phyloP scores from a whole-genome alignment of 2,113 vertebrate species.

The Syngnathus scovelli region DNA sequence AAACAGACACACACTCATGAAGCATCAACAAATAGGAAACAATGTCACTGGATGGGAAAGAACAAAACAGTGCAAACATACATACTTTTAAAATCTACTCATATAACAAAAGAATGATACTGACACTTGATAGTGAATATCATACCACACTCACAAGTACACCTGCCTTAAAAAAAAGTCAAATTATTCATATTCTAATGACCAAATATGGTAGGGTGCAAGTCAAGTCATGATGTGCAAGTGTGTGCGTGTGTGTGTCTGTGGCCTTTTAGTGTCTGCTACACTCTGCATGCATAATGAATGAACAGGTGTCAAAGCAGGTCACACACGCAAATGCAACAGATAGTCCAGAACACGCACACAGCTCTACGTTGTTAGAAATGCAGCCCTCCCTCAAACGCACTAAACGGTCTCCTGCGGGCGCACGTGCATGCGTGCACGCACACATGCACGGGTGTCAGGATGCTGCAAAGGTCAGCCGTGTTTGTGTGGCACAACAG shows the following conservation, averaged over 20 bases:
- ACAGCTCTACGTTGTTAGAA: background rate
- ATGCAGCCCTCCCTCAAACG: no score
- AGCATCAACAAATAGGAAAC: no score
- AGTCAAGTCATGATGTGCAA: conserved; percentile 15
- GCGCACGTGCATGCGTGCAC: conserved; percentile 10
- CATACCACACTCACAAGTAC: no score
- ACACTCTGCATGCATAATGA: conserved; percentile 76
- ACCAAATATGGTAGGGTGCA: conserved; percentile 44
- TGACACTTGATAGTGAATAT: no score
- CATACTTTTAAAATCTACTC: no score
- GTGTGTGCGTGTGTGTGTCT: conserved; percentile 45
- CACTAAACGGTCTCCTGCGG: background rate
- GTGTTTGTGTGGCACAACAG: conserved; percentile 78
- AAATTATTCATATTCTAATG: conserved; percentile 4
- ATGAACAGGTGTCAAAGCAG: conserved; percentile 70
- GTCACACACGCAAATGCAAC: conserved; percentile 43
- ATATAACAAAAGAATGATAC: no score
- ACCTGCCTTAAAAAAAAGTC: no score
- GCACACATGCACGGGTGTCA: conserved; percentile 42
- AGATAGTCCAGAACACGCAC: conserved; percentile 20
- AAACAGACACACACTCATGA: conserved; percentile 7
- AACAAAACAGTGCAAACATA: no score
- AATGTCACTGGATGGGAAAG: no score
- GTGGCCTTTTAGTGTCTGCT: conserved; percentile 75
- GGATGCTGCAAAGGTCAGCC: conserved; percentile 70